phyloP scores from a whole-genome alignment of 2,888 invertebrate species.

The Disparrhopalites patrizii region DNA sequence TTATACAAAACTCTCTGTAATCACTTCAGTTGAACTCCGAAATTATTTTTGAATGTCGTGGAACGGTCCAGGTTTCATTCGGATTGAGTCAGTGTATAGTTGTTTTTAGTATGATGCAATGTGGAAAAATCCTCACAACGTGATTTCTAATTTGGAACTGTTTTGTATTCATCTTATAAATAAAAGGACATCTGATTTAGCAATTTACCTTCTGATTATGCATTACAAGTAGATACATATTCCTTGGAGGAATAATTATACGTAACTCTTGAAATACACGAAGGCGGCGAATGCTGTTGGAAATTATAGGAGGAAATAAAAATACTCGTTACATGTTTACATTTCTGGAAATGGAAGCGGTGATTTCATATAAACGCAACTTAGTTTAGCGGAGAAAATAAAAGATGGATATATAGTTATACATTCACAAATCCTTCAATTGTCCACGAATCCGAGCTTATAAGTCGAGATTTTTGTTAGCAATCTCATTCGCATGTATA shows the following conservation, averaged over 20 bases:
- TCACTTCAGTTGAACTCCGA: neutral
- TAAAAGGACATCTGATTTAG: conserved; percentile 3
- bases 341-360: neutral
- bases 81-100: no score
- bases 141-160: conserved; percentile 4
- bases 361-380: neutral
- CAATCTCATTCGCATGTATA: neutral
- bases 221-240: neutral
- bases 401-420: conserved; percentile 2
- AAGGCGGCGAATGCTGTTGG: neutral
- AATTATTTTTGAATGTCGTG: no score
- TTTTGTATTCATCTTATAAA: neutral
- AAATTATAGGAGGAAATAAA: neutral
- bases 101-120: no score
- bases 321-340: no score
- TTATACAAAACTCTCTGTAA: neutral
- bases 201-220: conserved; percentile 4
- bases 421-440: neutral
- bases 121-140: no score
- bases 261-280: neutral
- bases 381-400: neutral
- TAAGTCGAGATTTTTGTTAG: no score
- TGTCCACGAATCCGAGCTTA: neutral
- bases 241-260: neutral
- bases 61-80: no score